phyloP scores from a whole-genome alignment of 2,797 vertebrate genomes.

The Borostomias antarcticus region DNA sequence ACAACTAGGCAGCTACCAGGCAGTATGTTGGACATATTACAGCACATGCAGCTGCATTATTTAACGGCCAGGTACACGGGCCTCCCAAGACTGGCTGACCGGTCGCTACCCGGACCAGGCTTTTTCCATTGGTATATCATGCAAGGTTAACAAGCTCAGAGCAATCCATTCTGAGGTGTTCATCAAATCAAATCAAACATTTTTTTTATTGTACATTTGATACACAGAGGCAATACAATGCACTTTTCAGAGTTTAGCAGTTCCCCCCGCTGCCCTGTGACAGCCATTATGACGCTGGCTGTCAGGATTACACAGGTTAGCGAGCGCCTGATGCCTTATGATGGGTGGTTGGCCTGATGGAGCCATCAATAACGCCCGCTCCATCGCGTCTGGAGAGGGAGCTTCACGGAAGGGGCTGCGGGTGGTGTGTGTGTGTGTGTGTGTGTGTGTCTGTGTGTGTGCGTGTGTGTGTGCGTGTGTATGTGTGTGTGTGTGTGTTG shows the following conservation, averaged over 20 bases:
- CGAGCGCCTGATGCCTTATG: constrained; percentile 78
- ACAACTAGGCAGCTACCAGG: constrained; percentile 26
- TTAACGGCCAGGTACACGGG: constrained; percentile 62
- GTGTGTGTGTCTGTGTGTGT: constrained; percentile 9
- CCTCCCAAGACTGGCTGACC: constrained; percentile 72
- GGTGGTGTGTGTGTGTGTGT: constrained; percentile 10
- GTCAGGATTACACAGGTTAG: constrained; percentile 81
- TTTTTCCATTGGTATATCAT: constrained; percentile 70
- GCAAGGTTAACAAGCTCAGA: constrained; percentile 80
- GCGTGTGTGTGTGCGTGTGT: constrained; percentile 10
- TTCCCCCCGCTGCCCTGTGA: constrained; percentile 82
- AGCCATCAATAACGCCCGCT: constrained; percentile 83
- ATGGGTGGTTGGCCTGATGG: constrained; percentile 79
- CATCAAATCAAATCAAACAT: too few relatives aligned
- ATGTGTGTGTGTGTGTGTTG: constrained; percentile 3
- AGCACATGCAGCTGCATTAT: constrained; percentile 28
- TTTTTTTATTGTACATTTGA: too few relatives aligned
- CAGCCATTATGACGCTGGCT: constrained; percentile 87
- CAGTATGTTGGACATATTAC: background rate
- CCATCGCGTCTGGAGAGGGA: constrained; percentile 50
- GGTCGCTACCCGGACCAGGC: constrained; percentile 29
- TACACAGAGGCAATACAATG: too few relatives aligned
- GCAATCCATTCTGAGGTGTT: constrained; percentile 77
- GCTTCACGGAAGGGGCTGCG: background rate
- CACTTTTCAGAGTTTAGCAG: constrained; percentile 80